Evolutionary conservation across 1,140 invertebrate genomes (phyloP).

Genomic region (Parapsyche elsis): DNA sequence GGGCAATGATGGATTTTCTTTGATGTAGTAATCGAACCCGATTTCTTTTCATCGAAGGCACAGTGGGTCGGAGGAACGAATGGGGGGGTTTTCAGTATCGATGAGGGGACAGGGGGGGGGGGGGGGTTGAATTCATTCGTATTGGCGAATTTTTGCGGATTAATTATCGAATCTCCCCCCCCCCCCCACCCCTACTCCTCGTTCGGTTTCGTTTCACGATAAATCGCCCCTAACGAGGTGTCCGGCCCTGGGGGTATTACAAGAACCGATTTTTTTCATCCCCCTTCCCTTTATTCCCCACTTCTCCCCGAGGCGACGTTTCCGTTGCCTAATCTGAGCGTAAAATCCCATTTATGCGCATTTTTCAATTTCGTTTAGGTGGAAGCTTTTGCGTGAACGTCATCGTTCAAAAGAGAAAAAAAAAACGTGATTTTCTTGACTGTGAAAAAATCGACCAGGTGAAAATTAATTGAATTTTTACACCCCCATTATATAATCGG

Average conservation of each 20-base stretch:
- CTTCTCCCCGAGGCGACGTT: not conserved
- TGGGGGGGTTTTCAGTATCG: not conserved
- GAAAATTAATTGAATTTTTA: too few relatives aligned
- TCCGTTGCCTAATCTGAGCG: not conserved
- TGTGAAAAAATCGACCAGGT: too few relatives aligned
- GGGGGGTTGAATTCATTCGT: not conserved
- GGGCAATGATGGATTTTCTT: slow-evolving; percentile 31
- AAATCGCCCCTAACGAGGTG: slow-evolving; percentile 29
- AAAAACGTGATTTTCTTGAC: not conserved
- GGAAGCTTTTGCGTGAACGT: not conserved
- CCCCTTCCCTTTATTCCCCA: not conserved
- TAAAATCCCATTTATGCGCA: slow-evolving; percentile 7
- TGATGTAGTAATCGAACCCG: slow-evolving; percentile 15
- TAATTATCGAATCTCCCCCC: not conserved
- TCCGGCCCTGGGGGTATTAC: not conserved
- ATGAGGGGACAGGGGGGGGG: not conserved
- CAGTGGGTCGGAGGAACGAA: not conserved
- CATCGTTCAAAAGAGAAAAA: not conserved
- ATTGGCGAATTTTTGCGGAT: slow-evolving; percentile 15
- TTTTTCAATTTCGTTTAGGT: slow-evolving; percentile 1
- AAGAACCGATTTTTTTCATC: not conserved
- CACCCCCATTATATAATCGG: too few relatives aligned
- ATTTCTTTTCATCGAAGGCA: not conserved
- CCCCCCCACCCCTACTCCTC: not conserved
- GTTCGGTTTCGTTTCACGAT: not conserved